These are phyloP conservation scores for Poecilobothrus nobilitatus DNA, from an alignment of 2,888 invertebrate species.

Conservation along the genomic window DNA sequence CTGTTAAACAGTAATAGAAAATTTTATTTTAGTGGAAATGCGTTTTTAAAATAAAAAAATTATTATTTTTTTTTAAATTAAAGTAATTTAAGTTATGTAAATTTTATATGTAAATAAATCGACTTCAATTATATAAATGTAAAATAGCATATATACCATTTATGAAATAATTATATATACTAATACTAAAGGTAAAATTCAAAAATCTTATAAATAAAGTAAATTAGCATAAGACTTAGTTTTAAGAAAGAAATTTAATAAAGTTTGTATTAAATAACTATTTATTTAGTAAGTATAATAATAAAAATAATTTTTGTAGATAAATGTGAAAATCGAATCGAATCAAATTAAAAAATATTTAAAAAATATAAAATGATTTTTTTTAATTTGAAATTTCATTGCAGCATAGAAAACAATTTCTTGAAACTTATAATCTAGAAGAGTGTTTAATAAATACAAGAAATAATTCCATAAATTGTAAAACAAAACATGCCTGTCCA, in stretches of 20 bases:
- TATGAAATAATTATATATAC: background rate
- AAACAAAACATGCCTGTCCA: too few relatives aligned
- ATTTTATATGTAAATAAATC: background rate
- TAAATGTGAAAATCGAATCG: conserved; percentile 4
- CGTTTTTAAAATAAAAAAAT: background rate
- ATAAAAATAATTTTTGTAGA: conserved; percentile 6
- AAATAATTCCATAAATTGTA: too few relatives aligned
- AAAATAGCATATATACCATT: background rate
- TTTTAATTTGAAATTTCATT: too few relatives aligned
- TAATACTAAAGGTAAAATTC: background rate
- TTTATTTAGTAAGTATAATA: background rate
- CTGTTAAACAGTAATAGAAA: too few relatives aligned
- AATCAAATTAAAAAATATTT: conserved; percentile 1
- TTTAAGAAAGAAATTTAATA: background rate
- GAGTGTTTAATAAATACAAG: too few relatives aligned
- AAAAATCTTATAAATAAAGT: background rate
- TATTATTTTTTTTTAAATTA: background rate
- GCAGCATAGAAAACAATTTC: too few relatives aligned
- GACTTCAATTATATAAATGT: background rate
- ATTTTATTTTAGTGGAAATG: background rate
- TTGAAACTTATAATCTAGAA: too few relatives aligned
- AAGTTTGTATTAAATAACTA: background rate
- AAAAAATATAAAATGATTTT: background rate
- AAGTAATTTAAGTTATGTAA: background rate
- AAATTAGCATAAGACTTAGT: background rate